Evolutionary conservation across 1,140 invertebrate species (phyloP).

Genomic region (Heterodera schachtii): DNA sequence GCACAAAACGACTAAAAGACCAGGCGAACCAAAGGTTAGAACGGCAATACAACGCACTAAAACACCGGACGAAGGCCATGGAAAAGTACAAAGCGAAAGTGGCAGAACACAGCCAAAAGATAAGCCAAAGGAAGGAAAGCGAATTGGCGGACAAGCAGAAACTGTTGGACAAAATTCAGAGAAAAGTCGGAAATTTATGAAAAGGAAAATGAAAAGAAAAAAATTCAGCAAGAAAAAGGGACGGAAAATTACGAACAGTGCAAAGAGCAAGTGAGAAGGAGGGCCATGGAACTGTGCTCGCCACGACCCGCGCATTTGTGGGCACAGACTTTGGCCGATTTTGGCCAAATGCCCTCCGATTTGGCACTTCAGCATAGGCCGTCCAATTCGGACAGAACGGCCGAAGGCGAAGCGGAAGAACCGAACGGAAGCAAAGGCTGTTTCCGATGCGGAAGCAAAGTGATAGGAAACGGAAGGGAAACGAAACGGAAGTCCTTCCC

Average conservation of each 20-base stretch:
- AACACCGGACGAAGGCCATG: slow-evolving; percentile 20
- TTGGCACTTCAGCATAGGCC: slow-evolving; percentile 6
- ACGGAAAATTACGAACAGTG: slow-evolving; percentile 27
- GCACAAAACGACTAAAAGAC: slow-evolving; percentile 24
- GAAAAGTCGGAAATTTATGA: slow-evolving; percentile 26
- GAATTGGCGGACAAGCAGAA: slow-evolving; percentile 29
- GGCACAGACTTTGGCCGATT: slow-evolving; percentile 26
- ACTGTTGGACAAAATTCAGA: slow-evolving; percentile 38
- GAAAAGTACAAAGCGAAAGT: slow-evolving; percentile 14
- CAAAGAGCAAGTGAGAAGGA: slow-evolving; percentile 26
- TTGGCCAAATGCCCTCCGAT: slow-evolving; percentile 31
- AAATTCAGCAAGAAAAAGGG: slow-evolving; percentile 38
- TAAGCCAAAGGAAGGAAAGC: slow-evolving; percentile 15
- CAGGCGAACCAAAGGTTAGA: slow-evolving; percentile 25
- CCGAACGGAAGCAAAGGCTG: neutral
- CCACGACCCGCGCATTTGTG: slow-evolving; percentile 22
- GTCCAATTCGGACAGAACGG: neutral
- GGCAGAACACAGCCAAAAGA: slow-evolving; percentile 30
- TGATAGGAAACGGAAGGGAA: too few relatives aligned
- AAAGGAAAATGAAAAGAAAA: neutral
- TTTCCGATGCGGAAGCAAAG: neutral
- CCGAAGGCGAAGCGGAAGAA: neutral
- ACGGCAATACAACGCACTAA: slow-evolving; percentile 30
- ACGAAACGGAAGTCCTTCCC: neutral
- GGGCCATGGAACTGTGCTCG: slow-evolving; percentile 35